Base-by-base conservation (phyloP, 1,140 invertebrate species). In the Drosophila nasuta region DNA sequence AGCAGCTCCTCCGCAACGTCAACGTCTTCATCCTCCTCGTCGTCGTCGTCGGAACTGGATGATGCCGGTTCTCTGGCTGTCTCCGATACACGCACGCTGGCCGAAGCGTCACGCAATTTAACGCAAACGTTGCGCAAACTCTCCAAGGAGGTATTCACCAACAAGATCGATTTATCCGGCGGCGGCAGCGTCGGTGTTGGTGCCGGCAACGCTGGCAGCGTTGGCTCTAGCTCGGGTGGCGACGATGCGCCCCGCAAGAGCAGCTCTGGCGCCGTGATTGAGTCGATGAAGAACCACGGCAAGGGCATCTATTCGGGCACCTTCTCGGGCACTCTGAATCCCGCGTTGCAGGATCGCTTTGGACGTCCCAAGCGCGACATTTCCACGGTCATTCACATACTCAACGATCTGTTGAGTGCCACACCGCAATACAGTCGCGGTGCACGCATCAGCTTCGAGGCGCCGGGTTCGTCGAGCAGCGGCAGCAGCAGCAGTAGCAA, bases 381-480 rank as follows among this genome's bases (percentile, higher is more conserved):
- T 65, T 97, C 96, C 56, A 99, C 98, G 11, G 98, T 99, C 59
- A 97, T 98, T 66, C 97, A 98, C 92, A 98, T 99, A 92, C 93
- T 98, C 20, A 98, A 98, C 93, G 98, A 98, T 93, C 94, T 99
- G 73, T 93, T 99, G 20, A 98, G 97, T 93, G 97, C 97, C 46
- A 96, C 96, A 46, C 96, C 97, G 35, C 94, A 94, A n/a, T 93
- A 93, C 33, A 91, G 92, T 38, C 86, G 92, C 13, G 92, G 91
- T 11, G 92, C 93, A 17, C 82, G 93, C 63, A 93, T 93, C n/a
- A 93, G 92, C 58, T 93, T 93, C 58, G 93, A 93, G 79, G 89
- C 93, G 7, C 92, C 11, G 70, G 74, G 71, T 38, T 51, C 30
- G 6, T 51, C 56, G 57, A 82, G 48, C 52, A 66, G 15, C 56